Conservation (phyloP, 2,113 vertebrate genomes). For the Dromaius novaehollandiae region DNA sequence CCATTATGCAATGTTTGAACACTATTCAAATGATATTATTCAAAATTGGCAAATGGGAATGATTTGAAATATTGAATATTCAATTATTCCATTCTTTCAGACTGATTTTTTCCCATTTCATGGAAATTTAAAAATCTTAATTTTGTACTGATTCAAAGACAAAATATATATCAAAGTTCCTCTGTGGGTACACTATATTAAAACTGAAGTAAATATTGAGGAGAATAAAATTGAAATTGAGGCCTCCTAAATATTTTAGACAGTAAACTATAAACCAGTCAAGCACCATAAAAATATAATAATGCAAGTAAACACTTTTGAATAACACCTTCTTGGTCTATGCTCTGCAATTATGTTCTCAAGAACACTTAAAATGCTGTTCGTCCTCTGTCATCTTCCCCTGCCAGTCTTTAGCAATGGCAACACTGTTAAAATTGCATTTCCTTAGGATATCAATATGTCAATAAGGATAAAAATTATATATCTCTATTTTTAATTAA, state of each 20-base stretch:
- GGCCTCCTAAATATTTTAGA: not conserved
- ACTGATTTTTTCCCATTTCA: not conserved
- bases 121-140: not conserved
- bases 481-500: not conserved
- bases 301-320: not conserved
- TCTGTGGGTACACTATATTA: not conserved
- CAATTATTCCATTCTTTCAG: not conserved
- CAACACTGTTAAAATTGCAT: not conserved
- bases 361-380: not conserved
- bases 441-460: not conserved
- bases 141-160: not conserved
- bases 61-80: not conserved
- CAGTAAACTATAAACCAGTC: not conserved
- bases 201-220: not conserved
- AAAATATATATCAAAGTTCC: not conserved
- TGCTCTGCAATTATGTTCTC: not conserved
- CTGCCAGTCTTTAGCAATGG: not conserved
- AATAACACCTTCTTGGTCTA: not conserved
- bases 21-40: not conserved
- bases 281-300: not conserved
- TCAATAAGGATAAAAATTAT: not conserved
- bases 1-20: not conserved
- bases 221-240: not conserved
- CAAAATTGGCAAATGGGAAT: not conserved
- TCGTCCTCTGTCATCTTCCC: not conserved